Base-by-base conservation (phyloP, 2,888 invertebrate genomes). In the Vanessa cardui region DNA sequence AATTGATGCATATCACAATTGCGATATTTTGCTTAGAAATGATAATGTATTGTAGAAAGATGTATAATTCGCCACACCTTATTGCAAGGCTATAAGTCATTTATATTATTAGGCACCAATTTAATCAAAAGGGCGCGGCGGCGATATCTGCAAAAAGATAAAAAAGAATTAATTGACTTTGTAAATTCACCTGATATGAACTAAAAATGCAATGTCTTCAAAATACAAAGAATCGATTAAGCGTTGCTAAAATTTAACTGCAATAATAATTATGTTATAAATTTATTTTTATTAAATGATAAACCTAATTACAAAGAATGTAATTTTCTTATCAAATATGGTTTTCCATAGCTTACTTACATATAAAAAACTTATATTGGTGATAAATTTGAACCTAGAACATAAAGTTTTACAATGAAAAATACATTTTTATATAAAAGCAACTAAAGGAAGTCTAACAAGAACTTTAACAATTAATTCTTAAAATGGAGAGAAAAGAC, bases 91-190 rank as follows among this genome's bases (percentile, higher is more conserved):
- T 16, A 44, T 8, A 58, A 26, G 21, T 16, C 44, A 45, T 45
- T 58, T n/a, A 45, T 45, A 6, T n/a, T 20, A 58, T 39, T 20
- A 44, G 26, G 26, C 26, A 26, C 16, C 18, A 45, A 16, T 45
- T 45, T 7, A 20, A 58, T 58, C 39, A 21, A 20, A 39, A 62
- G 50, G 61, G 62, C 20, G 62, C 47, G 50, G 52, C 50, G n/a
- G n/a, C 5, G 20, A 21, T 60, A 59, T 45, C 59, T 26, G 2
- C 15, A 31, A 3, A 59, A 0, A 46, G 60, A 60, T 60, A 47
- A 60, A n/a, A 54, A 12, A 31, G 5, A 15, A 49, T 4, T 69
- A 62, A 67, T 66, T 54, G 31, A 54, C 16, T 54, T 31, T n/a
- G 16, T 31, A 20, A 31, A 54, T 54, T 54, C 16, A 16, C 54